Evolutionary conservation across 37 sponge, comb jelly and placozoan genomes (phyloP), one percentile per base, ranked within the genome.

Genomic region (Aplysina aerophoba): DNA sequence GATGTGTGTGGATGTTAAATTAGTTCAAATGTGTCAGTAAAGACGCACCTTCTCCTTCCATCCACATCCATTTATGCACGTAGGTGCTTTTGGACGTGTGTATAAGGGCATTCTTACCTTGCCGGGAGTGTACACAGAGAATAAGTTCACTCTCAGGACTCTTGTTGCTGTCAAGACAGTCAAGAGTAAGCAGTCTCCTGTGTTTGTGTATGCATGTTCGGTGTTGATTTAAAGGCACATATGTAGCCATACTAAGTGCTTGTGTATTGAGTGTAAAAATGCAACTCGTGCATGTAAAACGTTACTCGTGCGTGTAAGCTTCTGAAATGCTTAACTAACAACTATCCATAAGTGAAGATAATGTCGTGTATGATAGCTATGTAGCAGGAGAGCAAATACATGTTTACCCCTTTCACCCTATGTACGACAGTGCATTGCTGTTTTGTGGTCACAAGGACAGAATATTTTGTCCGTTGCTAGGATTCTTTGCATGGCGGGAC

Each of bases 21-120:
- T 19, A n/a, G 11, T n/a, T 37, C 33, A 58, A 24, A 1, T 80
- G 37, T 57, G 28, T 34, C 37, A n/a, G n/a, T n/a, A n/a, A n/a
- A n/a, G n/a, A n/a, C n/a, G n/a, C n/a, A n/a, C n/a, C n/a, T n/a
- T n/a, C n/a, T n/a, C n/a, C n/a, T n/a, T n/a, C n/a, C n/a, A n/a
- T n/a, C n/a, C n/a, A n/a, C n/a, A n/a, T n/a, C n/a, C n/a, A n/a
- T n/a, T n/a, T n/a, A n/a, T n/a, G n/a, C n/a, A n/a, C n/a, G n/a
- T n/a, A 75, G 78, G 78, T 75, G 78, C 78, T 4, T 75, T 75
- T 75, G 78, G 78, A 5, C 31, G 37, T 30, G 78, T 75, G 31
- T 36, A 75, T 36, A 75, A 75, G 53, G 78, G 78, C 16, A 44
- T 75, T 3, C 53, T 75, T 2, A 75, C n/a, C 4, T 11, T 75